Base-by-base conservation (phyloP, 2,113 vertebrate genomes). In the Poicephalus gulielmi region DNA sequence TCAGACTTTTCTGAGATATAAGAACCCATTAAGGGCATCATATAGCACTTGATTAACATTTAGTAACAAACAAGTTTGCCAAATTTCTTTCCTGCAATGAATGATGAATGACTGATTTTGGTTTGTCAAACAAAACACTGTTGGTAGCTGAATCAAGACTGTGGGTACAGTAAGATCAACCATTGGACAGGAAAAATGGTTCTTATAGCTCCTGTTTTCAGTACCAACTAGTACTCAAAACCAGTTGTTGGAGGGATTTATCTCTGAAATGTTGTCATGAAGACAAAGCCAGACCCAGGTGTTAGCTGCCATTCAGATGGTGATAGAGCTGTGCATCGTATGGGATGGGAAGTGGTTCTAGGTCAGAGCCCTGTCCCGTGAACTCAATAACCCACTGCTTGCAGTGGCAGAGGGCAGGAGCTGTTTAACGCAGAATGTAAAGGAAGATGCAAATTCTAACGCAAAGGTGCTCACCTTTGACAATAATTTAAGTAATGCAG, bases 351-450 rank as follows among this genome's bases (percentile, higher is more conserved):
- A 81, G 23, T 18, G 33, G 5, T 68, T 87, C 89, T 35, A 80
- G 18, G 10, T 82, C 52, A 82, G 30, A 86, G 8, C 4, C 15
- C 55, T 3, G 0, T 44, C 31, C 53, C 1, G 0, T 17, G 35
- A 94, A 7, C 22, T 1, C 3, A 6, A 9, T 59, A 62, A 60
- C 13, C 16, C 3, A 0, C 33, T 66, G 7, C 37, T 77, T 76
- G 16, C 2, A 0, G 57, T 0, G 0, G 13, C n/a, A 69, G 44
- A 80, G 6, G 4, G 23, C 23, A 64, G n/a, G 30, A 68, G 7
- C 11, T 83, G 6, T 74, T 83, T 46, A 53, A 66, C 1, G 5
- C 27, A 60, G 17, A 87, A 64, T 5, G 5, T 18, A 82, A 92
- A 64, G 27, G 50, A 84, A 84, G 17, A 82, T 19, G 5, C 1